phyloP scores from a whole-genome alignment of 92 coral and sea anemone genomes.

The Scolanthus callimorphus region DNA sequence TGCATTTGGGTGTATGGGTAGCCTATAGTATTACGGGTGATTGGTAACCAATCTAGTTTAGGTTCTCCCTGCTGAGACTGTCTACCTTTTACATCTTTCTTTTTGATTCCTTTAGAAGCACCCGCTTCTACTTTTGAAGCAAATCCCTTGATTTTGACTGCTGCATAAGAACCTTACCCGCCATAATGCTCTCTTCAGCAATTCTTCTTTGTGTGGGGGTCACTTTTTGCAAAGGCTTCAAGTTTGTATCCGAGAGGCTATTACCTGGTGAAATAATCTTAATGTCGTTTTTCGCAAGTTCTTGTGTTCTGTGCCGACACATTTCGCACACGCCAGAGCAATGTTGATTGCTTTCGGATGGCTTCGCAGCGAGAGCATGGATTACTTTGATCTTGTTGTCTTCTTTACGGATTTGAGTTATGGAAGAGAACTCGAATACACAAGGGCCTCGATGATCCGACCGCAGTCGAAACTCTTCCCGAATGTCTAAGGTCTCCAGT shows the following conservation, averaged over 20 bases:
- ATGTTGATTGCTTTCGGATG: constrained; percentile 11
- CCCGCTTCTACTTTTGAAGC: constrained; percentile 26
- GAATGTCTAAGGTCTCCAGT: constrained; percentile 43
- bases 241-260: constrained; percentile 39
- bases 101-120: constrained; percentile 30
- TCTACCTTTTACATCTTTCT: constrained; percentile 11
- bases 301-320: constrained; percentile 51
- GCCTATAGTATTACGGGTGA: constrained; percentile 75
- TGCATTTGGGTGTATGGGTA: constrained; percentile 54
- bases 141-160: constrained; percentile 42
- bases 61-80: constrained; percentile 11
- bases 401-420: constrained; percentile 47
- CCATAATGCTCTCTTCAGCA: constrained; percentile 69
- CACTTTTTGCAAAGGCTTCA: constrained; percentile 68
- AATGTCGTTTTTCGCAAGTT: constrained; percentile 4
- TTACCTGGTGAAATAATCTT: constrained; percentile 6
- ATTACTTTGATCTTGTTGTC: constrained; percentile 54
- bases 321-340: constrained; percentile 29
- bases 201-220: constrained; percentile 74
- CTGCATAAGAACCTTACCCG: constrained; percentile 35
- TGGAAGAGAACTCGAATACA: constrained; percentile 29
- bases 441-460: constrained; percentile 20
- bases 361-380: constrained; percentile 40
- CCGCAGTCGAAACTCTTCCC: constrained; percentile 42
- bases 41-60: constrained; percentile 92